Evolutionary conservation across 1,140 invertebrate species (phyloP).

Genomic region (Drosophila bifasciata): DNA sequence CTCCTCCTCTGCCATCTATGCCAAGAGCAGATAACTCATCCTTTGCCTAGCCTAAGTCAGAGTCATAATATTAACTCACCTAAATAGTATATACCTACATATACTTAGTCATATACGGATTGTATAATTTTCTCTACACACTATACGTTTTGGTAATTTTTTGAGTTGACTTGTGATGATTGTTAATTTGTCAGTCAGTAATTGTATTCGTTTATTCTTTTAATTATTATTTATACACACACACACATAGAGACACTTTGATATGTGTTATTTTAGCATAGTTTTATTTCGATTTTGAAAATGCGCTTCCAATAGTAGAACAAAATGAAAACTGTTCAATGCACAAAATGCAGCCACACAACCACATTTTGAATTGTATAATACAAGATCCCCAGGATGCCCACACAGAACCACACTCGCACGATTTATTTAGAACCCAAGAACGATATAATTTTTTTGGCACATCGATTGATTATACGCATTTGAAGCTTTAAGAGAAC

Average conservation of each 20-base stretch:
- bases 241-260: no score
- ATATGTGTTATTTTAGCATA: conserved; percentile 24
- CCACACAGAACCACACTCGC: neutral
- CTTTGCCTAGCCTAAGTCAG: conserved; percentile 74
- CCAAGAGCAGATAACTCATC: conserved; percentile 62
- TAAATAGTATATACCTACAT: conserved; percentile 50
- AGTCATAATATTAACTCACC: conserved; percentile 73
- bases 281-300: conserved; percentile 30
- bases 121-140: conserved; percentile 38
- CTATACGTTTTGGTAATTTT: conserved; percentile 37
- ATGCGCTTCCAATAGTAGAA: conserved; percentile 65
- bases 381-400: conserved; percentile 57
- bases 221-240: conserved; percentile 18
- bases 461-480: conserved; percentile 45
- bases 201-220: conserved; percentile 17
- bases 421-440: conserved; percentile 30
- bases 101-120: conserved; percentile 43
- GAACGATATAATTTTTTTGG: conserved; percentile 39
- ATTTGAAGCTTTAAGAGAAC: conserved; percentile 59
- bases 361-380: conserved; percentile 62
- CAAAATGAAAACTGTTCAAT: conserved; percentile 60
- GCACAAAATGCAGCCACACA: conserved; percentile 61
- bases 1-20: conserved; percentile 75
- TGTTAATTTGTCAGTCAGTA: conserved; percentile 50
- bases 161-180: conserved; percentile 72